phyloP scores from a whole-genome alignment of 1,140 invertebrate genomes.

The Drosophila pectinifera region DNA sequence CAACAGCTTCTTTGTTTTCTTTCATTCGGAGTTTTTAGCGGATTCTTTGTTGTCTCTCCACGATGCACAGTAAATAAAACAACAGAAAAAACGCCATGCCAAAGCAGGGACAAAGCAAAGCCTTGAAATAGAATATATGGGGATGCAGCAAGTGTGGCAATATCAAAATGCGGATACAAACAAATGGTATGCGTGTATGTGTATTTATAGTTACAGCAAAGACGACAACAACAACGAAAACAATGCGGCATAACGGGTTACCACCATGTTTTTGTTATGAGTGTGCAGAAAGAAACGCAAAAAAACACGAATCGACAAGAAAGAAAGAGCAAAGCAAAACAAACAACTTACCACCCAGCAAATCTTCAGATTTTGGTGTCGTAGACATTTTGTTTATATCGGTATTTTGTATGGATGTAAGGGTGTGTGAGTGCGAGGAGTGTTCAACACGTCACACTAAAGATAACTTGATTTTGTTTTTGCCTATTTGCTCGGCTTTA shows the following conservation, averaged over 20 bases:
- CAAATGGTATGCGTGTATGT: constrained; percentile 29
- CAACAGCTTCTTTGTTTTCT: constrained; percentile 44
- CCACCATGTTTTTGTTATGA: constrained; percentile 47
- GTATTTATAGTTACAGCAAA: constrained; percentile 32
- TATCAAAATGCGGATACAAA: constrained; percentile 29
- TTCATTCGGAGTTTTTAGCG: constrained; percentile 54
- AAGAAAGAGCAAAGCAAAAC: constrained; percentile 41
- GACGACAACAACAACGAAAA: constrained; percentile 24
- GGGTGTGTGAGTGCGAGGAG: constrained; percentile 30
- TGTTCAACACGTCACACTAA: constrained; percentile 65
- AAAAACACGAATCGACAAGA: constrained; percentile 24
- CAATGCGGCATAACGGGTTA: constrained; percentile 42
- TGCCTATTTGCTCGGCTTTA: constrained; percentile 66
- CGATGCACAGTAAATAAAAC: constrained; percentile 61
- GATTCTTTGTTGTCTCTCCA: constrained; percentile 63
- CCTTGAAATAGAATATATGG: constrained; percentile 67
- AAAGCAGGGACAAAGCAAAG: constrained; percentile 62
- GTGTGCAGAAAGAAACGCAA: constrained; percentile 36
- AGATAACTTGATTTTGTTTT: constrained; percentile 71
- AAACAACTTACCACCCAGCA: constrained; percentile 77
- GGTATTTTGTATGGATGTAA: constrained; percentile 29
- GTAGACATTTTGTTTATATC: constrained; percentile 77
- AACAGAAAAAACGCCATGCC: constrained; percentile 27
- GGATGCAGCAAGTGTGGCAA: constrained; percentile 54
- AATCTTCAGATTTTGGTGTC: constrained; percentile 82